Conservation (phyloP, 2,797 vertebrate genomes). For the Eutrigla gurnardus region DNA sequence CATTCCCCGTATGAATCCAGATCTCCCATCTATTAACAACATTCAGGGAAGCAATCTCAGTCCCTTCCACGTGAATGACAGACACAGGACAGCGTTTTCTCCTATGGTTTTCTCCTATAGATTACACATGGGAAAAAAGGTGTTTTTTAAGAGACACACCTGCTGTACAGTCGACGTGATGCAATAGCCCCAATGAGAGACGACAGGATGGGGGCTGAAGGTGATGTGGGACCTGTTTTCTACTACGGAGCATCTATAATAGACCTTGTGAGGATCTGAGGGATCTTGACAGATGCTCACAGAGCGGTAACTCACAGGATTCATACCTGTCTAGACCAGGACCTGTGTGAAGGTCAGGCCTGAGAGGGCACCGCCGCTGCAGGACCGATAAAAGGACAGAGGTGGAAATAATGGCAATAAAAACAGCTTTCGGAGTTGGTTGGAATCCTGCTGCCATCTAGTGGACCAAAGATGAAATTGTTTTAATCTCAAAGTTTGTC, state of each 20-base stretch:
- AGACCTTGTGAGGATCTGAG: conserved; percentile 35
- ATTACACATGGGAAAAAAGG: too few relatives aligned
- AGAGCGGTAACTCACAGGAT: conserved; percentile 51
- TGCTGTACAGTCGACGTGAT: not conserved
- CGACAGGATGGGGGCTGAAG: not conserved
- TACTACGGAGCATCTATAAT: conserved; percentile 16
- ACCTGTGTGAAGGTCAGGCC: conserved; percentile 62
- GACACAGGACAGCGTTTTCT: conserved; percentile 6
- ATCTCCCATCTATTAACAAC: conserved; percentile 24
- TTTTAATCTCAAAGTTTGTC: not conserved
- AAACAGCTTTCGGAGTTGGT: not conserved
- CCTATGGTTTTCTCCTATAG: too few relatives aligned
- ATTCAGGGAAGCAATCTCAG: conserved; percentile 41
- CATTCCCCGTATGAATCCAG: conserved; percentile 5
- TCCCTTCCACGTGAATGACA: conserved; percentile 25
- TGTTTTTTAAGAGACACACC: not conserved
- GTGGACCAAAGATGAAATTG: conserved; percentile 40
- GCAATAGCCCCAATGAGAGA: not conserved
- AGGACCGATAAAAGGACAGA: conserved; percentile 32
- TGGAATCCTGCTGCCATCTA: conserved; percentile 73
- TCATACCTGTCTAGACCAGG: conserved; percentile 52
- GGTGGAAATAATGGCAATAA: not conserved
- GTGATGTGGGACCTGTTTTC: conserved; percentile 23
- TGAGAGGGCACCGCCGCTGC: conserved; percentile 15
- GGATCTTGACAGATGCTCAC: conserved; percentile 54